phyloP scores from a whole-genome alignment of 2,113 vertebrate genomes.

The Tapirus terrestris region DNA sequence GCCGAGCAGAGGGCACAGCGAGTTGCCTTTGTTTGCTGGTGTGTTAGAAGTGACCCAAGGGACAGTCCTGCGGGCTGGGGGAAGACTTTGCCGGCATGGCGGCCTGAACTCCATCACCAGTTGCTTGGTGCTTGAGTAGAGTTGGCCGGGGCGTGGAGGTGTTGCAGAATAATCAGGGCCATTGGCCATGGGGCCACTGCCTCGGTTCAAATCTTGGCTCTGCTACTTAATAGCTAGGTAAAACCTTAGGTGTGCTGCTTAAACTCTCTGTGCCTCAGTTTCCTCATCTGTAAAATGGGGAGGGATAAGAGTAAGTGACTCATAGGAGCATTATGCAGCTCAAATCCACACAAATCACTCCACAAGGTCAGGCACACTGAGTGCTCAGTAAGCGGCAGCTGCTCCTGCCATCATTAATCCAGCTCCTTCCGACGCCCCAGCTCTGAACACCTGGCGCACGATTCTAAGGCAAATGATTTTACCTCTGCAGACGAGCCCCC shows the following conservation, averaged over 20 bases:
- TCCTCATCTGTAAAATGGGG: not conserved
- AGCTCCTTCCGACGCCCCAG: accelerated
- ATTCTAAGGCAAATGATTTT: accelerated
- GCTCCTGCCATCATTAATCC: accelerated
- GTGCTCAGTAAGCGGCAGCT: accelerated
- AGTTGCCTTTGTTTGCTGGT: not conserved
- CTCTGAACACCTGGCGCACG: accelerated
- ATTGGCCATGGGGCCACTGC: too few species aligned
- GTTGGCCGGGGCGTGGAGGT: accelerated
- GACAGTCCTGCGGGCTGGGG: accelerated
- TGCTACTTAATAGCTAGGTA: accelerated
- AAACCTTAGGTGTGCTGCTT: not conserved
- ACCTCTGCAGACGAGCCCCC: accelerated
- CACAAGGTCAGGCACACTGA: accelerated
- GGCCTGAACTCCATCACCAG: not conserved
- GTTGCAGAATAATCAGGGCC: accelerated
- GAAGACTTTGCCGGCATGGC: not conserved
- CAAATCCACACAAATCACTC: not conserved
- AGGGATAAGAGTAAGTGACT: not conserved
- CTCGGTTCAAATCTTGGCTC: not conserved
- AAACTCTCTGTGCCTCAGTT: not conserved
- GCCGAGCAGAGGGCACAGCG: accelerated
- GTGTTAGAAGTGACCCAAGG: not conserved
- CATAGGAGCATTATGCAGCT: not conserved
- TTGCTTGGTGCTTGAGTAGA: not conserved